These are phyloP conservation scores for Polymixis lichenea DNA, from an alignment of 2,888 invertebrate genomes.

Conservation along the genomic window DNA sequence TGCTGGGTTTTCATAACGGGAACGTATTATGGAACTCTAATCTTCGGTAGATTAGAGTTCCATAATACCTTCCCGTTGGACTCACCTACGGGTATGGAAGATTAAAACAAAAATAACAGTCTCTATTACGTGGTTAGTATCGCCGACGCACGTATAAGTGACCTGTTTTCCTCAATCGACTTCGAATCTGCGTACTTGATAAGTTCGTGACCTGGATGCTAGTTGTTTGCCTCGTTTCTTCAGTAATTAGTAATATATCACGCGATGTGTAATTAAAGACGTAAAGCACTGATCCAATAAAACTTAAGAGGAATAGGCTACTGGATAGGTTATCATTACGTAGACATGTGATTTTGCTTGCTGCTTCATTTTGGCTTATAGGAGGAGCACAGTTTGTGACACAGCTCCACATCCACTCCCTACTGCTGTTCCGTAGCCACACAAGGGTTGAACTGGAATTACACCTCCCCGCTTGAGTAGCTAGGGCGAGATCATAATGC, in stretches of 20 bases:
- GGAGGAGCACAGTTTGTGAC: too few species aligned
- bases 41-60: too few species aligned
- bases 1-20: neutral
- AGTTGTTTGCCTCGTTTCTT: slow-evolving; percentile 38
- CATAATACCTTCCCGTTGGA: too few species aligned
- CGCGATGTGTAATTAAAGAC: slow-evolving; percentile 3
- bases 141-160: slow-evolving; percentile 17
- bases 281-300: neutral
- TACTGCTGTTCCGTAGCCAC: too few species aligned
- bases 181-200: slow-evolving; percentile 37
- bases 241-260: slow-evolving; percentile 27
- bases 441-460: too few species aligned
- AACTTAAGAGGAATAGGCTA: neutral
- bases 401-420: too few species aligned
- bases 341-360: neutral
- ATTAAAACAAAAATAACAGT: neutral
- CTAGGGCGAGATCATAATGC: too few species aligned
- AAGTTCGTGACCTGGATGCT: slow-evolving; percentile 42
- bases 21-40: neutral
- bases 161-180: slow-evolving; percentile 47
- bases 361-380: too few species aligned
- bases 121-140: neutral
- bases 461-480: too few species aligned
- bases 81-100: neutral
- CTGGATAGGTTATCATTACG: neutral